Conservation (phyloP, 2,797 vertebrate species). For the Apodemus agrarius region DNA sequence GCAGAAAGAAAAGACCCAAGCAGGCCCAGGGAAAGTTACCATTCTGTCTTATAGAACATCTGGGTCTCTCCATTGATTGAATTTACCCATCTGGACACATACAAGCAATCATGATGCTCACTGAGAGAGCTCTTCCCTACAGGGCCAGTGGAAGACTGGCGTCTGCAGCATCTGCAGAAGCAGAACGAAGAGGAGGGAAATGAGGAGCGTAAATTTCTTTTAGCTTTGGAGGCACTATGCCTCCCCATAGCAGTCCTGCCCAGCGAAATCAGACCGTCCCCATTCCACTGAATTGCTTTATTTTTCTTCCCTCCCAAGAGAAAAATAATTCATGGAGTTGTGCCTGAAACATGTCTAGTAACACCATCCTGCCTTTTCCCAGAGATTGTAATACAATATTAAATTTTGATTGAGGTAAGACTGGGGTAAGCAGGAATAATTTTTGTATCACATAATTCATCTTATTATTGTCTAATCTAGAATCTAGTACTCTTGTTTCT, state of each 20-base stretch:
- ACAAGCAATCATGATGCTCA: neutral
- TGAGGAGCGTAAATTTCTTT: neutral
- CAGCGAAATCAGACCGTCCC: neutral
- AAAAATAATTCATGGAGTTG: neutral
- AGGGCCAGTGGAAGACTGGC: neutral
- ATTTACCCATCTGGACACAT: neutral
- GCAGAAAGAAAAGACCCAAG: neutral
- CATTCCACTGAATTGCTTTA: neutral
- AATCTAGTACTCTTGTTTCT: neutral
- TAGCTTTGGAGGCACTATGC: neutral
- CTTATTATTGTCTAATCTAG: slow-evolving; percentile 23
- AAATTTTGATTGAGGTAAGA: neutral
- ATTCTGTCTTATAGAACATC: neutral
- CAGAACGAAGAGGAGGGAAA: neutral
- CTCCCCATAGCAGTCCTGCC: neutral
- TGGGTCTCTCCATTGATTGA: neutral
- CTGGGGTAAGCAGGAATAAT: neutral
- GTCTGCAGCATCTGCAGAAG: neutral
- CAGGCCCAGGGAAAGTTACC: neutral
- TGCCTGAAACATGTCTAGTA: neutral
- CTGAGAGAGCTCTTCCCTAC: neutral
- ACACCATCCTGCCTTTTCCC: neutral
- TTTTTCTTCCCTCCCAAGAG: neutral
- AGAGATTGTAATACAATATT: neutral
- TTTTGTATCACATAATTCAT: neutral